phyloP scores from a whole-genome alignment of 2,888 invertebrate species.

The Balanococcus diminutus region DNA sequence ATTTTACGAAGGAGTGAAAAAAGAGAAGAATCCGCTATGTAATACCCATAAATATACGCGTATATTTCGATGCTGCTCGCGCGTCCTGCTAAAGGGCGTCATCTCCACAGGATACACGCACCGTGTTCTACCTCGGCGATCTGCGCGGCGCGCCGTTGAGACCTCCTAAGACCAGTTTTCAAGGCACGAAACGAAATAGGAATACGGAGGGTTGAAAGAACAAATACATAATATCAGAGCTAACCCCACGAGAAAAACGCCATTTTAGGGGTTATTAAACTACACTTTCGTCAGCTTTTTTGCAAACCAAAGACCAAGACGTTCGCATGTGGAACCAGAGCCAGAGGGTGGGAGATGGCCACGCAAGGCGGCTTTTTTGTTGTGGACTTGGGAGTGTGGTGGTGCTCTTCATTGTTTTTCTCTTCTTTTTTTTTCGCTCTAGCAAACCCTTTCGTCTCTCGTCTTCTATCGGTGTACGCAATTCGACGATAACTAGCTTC shows the following conservation, averaged over 20 bases:
- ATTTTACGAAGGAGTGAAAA: neutral
- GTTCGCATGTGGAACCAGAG: no score
- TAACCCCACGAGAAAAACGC: conserved; percentile 22
- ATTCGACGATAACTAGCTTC: conserved; percentile 12
- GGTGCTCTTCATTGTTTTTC: neutral
- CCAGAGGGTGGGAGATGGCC: neutral
- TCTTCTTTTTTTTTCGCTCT: neutral
- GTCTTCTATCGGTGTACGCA: neutral
- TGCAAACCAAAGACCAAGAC: neutral
- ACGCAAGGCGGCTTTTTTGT: neutral
- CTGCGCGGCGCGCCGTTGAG: neutral
- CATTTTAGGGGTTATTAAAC: conserved; percentile 22
- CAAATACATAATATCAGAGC: conserved; percentile 22
- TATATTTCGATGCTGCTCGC: neutral
- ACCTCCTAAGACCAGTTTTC: neutral
- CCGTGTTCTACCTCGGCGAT: neutral
- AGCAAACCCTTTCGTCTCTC: neutral
- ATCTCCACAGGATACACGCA: conserved; percentile 16
- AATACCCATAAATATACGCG: neutral
- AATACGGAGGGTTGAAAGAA: conserved; percentile 5
- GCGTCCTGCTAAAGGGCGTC: conserved; percentile 7
- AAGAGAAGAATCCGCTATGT: neutral
- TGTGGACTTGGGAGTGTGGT: neutral
- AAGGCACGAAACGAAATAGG: neutral
- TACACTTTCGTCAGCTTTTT: neutral